Evolutionary conservation across 2,888 invertebrate genomes (phyloP).

Genomic region (Trissoscelio sp.): DNA sequence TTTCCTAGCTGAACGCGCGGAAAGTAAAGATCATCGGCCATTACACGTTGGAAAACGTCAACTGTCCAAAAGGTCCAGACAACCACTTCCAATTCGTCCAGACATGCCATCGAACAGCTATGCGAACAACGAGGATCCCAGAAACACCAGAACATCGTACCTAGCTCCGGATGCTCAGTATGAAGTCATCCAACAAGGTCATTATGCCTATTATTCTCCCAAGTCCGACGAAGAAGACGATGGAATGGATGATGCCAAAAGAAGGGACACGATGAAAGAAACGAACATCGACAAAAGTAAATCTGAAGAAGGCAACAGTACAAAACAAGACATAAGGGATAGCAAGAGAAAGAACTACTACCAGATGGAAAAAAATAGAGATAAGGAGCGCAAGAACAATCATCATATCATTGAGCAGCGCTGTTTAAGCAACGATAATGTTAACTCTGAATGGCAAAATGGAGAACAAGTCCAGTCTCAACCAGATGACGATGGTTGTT

Average conservation of each 20-base stretch:
- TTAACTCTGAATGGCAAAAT: slow-evolving; percentile 87
- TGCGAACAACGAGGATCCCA: slow-evolving; percentile 76
- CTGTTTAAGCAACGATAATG: slow-evolving; percentile 86
- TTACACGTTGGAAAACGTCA: slow-evolving; percentile 86
- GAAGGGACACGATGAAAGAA: slow-evolving; percentile 79
- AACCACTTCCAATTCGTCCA: slow-evolving; percentile 80
- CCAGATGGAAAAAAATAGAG: slow-evolving; percentile 71
- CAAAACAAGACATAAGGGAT: slow-evolving; percentile 61
- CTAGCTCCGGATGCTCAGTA: slow-evolving; percentile 87
- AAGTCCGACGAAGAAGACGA: slow-evolving; percentile 76
- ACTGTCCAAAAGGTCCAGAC: slow-evolving; percentile 86
- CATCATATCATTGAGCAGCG: slow-evolving; percentile 82
- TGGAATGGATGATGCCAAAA: slow-evolving; percentile 71
- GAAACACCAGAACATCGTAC: slow-evolving; percentile 83
- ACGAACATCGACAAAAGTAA: slow-evolving; percentile 84
- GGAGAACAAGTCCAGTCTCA: slow-evolving; percentile 71
- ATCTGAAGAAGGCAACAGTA: slow-evolving; percentile 69
- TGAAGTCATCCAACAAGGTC: slow-evolving; percentile 85
- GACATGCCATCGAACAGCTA: slow-evolving; percentile 77
- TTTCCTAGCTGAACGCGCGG: too few relatives aligned
- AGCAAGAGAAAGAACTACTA: slow-evolving; percentile 65
- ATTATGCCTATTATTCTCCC: slow-evolving; percentile 77
- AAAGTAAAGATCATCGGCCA: slow-evolving; percentile 86
- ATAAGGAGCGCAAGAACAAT: slow-evolving; percentile 79
- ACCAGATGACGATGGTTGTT: slow-evolving; percentile 78